A percentile compares a stretch with the other conserved stretches of the same genome.
phyloP scores from a whole-genome alignment of 2,797 vertebrate species.

The Pangasius larnaudii region DNA sequence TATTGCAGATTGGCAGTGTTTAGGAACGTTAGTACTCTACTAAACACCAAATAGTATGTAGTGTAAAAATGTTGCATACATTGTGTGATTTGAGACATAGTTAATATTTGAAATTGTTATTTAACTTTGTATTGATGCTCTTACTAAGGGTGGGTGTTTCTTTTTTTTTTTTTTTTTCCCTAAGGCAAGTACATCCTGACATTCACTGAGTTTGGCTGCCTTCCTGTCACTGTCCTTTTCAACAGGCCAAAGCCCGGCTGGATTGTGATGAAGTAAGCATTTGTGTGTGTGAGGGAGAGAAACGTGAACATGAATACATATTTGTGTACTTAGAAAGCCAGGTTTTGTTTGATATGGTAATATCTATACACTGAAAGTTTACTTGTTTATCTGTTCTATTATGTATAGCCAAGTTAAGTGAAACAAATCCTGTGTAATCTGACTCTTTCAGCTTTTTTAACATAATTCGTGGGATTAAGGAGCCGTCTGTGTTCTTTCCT shows the following conservation, averaged over 20 bases:
- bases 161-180: no score
- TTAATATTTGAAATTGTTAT: no score
- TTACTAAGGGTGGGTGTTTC: not conserved
- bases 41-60: not conserved
- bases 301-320: not conserved
- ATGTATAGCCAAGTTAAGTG: not conserved
- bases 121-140: not conserved
- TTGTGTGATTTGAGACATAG: not conserved
- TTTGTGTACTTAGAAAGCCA: not conserved
- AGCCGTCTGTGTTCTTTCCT: constrained; percentile 66
- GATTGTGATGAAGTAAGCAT: constrained; percentile 58
- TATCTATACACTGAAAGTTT: not conserved
- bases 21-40: not conserved
- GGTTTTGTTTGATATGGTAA: not conserved
- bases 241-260: constrained; percentile 58
- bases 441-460: constrained; percentile 65
- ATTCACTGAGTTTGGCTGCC: constrained; percentile 74
- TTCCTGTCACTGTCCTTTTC: constrained; percentile 59
- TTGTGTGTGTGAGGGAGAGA: not conserved
- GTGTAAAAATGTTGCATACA: not conserved
- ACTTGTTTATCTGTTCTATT: not conserved
- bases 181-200: constrained; percentile 65
- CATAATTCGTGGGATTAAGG: constrained; percentile 64
- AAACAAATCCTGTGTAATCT: not conserved
- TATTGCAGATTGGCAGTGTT: not conserved